phyloP scores from a whole-genome alignment of 2,888 invertebrate genomes.

The Empis livida region DNA sequence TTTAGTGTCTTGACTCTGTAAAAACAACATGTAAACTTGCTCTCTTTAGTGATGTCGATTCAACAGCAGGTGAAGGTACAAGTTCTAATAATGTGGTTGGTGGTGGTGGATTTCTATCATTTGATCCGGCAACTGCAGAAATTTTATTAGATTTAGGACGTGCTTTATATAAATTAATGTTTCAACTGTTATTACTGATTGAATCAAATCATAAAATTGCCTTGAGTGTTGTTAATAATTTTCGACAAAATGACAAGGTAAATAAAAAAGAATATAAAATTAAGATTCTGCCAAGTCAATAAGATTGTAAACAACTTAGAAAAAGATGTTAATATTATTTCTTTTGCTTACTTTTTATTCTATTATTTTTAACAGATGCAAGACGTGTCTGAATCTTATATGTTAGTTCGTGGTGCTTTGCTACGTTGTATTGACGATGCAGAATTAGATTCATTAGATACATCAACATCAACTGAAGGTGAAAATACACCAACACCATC shows the following conservation, averaged over 20 bases:
- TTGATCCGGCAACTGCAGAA: slow-evolving; percentile 49
- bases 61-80: slow-evolving; percentile 34
- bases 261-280: slow-evolving; percentile 5
- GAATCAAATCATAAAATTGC: slow-evolving; percentile 81
- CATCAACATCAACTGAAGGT: slow-evolving; percentile 42
- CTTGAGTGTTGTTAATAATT: slow-evolving; percentile 44
- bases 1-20: slow-evolving; percentile 64
- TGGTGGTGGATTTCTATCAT: slow-evolving; percentile 26
- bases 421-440: slow-evolving; percentile 46
- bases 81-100: slow-evolving; percentile 16
- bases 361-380: slow-evolving; percentile 36
- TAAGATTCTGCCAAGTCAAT: neutral
- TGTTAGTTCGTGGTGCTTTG: slow-evolving; percentile 44
- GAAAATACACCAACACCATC: slow-evolving; percentile 52
- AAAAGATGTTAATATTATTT: neutral
- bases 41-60: slow-evolving; percentile 45
- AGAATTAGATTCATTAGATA: slow-evolving; percentile 38
- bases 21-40: slow-evolving; percentile 70
- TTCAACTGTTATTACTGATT: slow-evolving; percentile 77
- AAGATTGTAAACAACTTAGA: neutral
- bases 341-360: neutral
- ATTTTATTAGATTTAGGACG: slow-evolving; percentile 72
- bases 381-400: slow-evolving; percentile 49
- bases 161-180: slow-evolving; percentile 80
- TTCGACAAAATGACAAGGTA: slow-evolving; percentile 46